A percentile compares a stretch with the other conserved stretches of the same genome.
phyloP scores from a whole-genome alignment of 2,888 invertebrate genomes.

The Homarus gammarus region DNA sequence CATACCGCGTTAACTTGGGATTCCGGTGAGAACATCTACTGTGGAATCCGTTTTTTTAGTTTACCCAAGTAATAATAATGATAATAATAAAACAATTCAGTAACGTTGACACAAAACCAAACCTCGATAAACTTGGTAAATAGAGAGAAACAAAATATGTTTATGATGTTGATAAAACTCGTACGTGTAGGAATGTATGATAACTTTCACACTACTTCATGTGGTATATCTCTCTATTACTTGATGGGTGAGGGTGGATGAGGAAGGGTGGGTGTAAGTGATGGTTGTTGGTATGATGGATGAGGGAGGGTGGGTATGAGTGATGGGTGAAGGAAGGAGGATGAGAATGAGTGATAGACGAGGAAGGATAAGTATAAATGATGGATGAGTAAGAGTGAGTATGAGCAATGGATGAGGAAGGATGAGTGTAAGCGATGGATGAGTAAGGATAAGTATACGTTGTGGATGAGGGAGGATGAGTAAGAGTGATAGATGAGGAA shows the following conservation, averaged over 20 bases:
- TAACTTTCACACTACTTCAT: too few relatives aligned
- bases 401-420: neutral
- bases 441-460: neutral
- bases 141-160: too few relatives aligned
- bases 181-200: too few relatives aligned
- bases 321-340: neutral
- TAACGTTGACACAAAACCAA: too few relatives aligned
- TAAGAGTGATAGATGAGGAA: neutral
- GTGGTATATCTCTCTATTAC: too few relatives aligned
- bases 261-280: neutral
- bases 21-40: too few relatives aligned
- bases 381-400: slow-evolving; percentile 12
- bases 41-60: too few relatives aligned
- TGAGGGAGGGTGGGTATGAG: neutral
- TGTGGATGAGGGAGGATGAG: neutral
- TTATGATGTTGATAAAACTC: too few relatives aligned
- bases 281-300: neutral
- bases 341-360: slow-evolving; percentile 3
- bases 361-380: neutral
- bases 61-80: too few relatives aligned
- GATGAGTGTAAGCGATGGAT: neutral
- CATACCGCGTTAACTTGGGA: too few relatives aligned
- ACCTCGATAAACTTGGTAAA: too few relatives aligned
- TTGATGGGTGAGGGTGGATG: neutral
- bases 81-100: too few relatives aligned